Evolutionary conservation across 2,797 vertebrate species (phyloP), one percentile per base, ranked within the genome.

Genomic region (Catamblyrhynchus diadema): DNA sequence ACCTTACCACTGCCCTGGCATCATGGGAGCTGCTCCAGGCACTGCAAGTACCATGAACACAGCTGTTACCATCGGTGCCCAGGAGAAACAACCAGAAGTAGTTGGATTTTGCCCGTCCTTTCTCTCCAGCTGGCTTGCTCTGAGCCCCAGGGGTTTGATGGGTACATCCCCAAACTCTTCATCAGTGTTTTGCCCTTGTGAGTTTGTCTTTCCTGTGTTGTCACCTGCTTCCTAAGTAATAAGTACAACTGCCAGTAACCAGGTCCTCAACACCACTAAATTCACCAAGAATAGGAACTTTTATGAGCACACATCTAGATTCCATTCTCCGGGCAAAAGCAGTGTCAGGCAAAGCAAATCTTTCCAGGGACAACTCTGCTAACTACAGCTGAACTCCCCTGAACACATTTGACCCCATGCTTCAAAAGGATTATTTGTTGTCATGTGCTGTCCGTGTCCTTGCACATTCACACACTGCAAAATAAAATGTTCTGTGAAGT

Each of bases 401-500:
- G 25, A 73, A 22, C 14, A 57, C 18, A 50, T 82, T 8, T 92
- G 84, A 86, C 53, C 25, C 23, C 3, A 8, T 73, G 21, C 70
- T 91, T 81, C 4, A 2, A 45, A 53, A 88, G 48, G 79, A 30
- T 73, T 94, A 90, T 84, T 91, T 88, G 48, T 56, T 84, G 70
- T 84, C 53, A 19, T 44, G 72, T 82, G 67, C 71, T 86, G 90
- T 86, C 60, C 56, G 47, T 84, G 56, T 45, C 75, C 78, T 88
- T 33, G 65, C 65, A 85, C 61, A 83, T 74, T 51, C 72, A 86
- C 77, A 73, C 33, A 64, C 81, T 79, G 41, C 70, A 95, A 97
- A 94, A 97, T 96, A 96, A 91, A 97, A 95, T 95, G 96, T 97
- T 97, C 90, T 94, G 25, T 51, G 67, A 86, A 62, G 59, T 70